Conservation (phyloP, 2,888 invertebrate genomes). For the Xiphydria camelus region DNA sequence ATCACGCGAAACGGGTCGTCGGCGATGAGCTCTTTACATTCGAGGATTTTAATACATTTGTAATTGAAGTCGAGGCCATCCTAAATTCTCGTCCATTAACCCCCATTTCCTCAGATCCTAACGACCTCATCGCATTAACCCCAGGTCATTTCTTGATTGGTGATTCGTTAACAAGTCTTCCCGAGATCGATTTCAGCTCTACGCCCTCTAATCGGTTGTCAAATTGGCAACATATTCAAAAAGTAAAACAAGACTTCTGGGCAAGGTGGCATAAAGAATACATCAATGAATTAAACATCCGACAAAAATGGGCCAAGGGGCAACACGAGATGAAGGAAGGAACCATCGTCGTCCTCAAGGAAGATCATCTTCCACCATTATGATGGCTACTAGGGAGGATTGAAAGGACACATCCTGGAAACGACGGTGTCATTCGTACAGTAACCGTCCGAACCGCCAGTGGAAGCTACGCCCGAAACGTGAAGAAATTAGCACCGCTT, state of each 20-base stretch:
- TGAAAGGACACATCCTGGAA: conserved; percentile 25
- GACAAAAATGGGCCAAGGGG: conserved; percentile 19
- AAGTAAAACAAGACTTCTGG: conserved; percentile 24
- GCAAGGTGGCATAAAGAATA: conserved; percentile 23
- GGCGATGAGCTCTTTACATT: conserved; percentile 23
- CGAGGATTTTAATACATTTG: conserved; percentile 28
- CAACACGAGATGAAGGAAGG: conserved; percentile 9
- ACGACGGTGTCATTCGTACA: conserved; percentile 24
- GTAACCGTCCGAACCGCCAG: conserved; percentile 22
- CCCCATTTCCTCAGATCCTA: conserved; percentile 22
- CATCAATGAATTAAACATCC: conserved; percentile 19
- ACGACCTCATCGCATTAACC: conserved; percentile 16
- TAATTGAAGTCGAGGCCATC: conserved; percentile 21
- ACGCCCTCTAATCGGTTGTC: conserved; percentile 19
- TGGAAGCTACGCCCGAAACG: no score
- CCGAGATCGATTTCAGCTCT: conserved; percentile 11
- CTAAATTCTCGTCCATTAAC: conserved; percentile 24
- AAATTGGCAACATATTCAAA: conserved; percentile 23
- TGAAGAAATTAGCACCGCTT: no score
- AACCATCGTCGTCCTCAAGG: conserved; percentile 20
- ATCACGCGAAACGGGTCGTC: conserved; percentile 25
- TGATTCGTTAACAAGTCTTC: conserved; percentile 19
- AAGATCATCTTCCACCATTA: conserved; percentile 22
- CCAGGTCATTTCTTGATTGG: conserved; percentile 26
- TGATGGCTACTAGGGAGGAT: conserved; percentile 31